These are phyloP conservation scores for Drosophila carrolli DNA, from an alignment of 1,140 invertebrate species.

Conservation along the genomic window DNA sequence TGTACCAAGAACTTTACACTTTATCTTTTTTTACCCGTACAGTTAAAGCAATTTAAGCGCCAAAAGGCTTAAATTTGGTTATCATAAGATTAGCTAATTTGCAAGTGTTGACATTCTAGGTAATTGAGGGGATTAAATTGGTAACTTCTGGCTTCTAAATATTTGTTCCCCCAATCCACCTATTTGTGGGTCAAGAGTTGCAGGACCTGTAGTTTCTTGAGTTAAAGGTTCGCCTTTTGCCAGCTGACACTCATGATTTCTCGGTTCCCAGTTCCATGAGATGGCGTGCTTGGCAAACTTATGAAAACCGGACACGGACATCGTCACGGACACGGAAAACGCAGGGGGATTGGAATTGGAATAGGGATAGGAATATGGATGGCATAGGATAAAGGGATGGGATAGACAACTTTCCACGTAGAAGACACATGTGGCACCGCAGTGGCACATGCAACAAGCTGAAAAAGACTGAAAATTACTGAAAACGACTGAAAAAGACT, in stretches of 20 bases:
- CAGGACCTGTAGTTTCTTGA: slow-evolving; percentile 3
- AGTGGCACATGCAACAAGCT: slow-evolving; percentile 58
- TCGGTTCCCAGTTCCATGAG: not conserved
- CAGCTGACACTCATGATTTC: slow-evolving; percentile 36
- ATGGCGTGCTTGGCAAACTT: slow-evolving; percentile 30
- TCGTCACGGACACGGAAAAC: slow-evolving; percentile 27
- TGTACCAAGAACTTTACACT: no score
- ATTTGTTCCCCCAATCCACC: not conserved
- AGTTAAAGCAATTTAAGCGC: no score
- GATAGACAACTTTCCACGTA: not conserved
- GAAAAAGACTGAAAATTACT: not conserved
- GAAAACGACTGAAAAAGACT: slow-evolving; percentile 1
- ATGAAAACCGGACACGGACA: slow-evolving; percentile 35
- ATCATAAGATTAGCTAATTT: no score
- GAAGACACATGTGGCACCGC: slow-evolving; percentile 33
- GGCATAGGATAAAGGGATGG: not conserved
- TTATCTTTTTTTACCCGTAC: no score
- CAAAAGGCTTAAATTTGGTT: no score
- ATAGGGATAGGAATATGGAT: slow-evolving; percentile 7
- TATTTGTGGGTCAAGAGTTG: not conserved
- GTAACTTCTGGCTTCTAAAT: not conserved
- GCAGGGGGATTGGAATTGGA: not conserved
- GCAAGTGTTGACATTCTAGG: no score
- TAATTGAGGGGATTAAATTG: no score
- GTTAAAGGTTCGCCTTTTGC: slow-evolving; percentile 1